Base-by-base conservation (phyloP, 2,888 invertebrate species). In the Lochmaea crataegi region DNA sequence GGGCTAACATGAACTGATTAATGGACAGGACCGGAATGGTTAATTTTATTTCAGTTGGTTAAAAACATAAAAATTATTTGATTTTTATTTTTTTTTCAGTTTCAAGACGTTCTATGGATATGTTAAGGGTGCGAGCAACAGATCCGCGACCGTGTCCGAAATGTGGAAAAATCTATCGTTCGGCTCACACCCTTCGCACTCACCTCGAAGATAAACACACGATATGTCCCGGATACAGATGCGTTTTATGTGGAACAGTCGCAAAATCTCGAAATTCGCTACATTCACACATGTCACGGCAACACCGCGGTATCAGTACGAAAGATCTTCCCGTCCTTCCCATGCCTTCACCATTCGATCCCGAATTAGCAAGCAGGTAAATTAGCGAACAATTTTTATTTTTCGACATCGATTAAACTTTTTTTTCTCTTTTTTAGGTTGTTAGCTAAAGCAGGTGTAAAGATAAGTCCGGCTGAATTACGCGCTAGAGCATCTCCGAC, bases 181-280 rank as follows among this genome's bases (percentile, higher is more conserved):
- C 96, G 42, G 96, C 96, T 18, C 96, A 96, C 87, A 96, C 96
- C 14, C 88, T 96, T 80, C 90, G 96, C 77, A 96, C 96, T 41
- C 96, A 96, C 87, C 90, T 96, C 77, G 96, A 96, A 86, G 96
- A 96, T 86, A 96, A 96, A 85, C 96, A 96, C 87, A 96, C 96
- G 48, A 93, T 96, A 82, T 96, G 96, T 84, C 96, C 96, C 0
- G 96, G 96, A 67, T 96, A 96, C 85, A 91, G 96, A 67, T 96
- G 96, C 86, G 96, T 96, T 2, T 89, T 96, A 1, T 96, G 96
- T 86, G 96, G 96, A 75, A 96, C 96, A 0, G 96, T 96, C 73
- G 96, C 96, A 60, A 96, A 96, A 87, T 96, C 95, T 0, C 91
- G 96, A 78, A 96, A 96, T 87, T 96, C 96, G 0, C 89, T 96